Percentiles rank a stretch among this genome's conserved stretches.
Conservation (phyloP, 2,113 vertebrate species). For the Chrysochloris asiatica region DNA sequence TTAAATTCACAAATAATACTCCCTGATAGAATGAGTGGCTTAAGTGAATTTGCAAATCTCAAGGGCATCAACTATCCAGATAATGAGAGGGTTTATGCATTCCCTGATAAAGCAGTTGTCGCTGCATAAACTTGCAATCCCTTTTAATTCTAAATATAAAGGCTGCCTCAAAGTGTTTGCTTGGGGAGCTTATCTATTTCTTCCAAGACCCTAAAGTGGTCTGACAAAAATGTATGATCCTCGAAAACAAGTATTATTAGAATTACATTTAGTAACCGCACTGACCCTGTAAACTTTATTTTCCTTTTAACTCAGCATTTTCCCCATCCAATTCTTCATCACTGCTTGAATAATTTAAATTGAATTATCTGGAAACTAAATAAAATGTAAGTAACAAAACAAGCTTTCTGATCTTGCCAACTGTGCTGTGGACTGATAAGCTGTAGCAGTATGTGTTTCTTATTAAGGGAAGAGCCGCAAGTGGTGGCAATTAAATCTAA, state of each 20-base stretch:
- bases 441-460: neutral
- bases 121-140: neutral
- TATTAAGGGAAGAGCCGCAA: neutral
- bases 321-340: slow-evolving; percentile 40
- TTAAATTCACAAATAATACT: neutral
- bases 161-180: neutral
- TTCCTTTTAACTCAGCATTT: neutral
- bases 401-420: neutral
- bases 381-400: slow-evolving; percentile 32
- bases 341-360: slow-evolving; percentile 30
- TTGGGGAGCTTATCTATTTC: slow-evolving; percentile 6
- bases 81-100: neutral
- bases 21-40: slow-evolving; percentile 5
- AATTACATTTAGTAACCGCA: neutral
- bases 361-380: neutral
- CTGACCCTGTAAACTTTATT: slow-evolving; percentile 8
- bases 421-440: neutral
- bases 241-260: slow-evolving; percentile 30
- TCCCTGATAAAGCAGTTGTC: neutral
- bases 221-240: neutral
- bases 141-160: slow-evolving; percentile 30
- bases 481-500: neutral
- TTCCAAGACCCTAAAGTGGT: neutral
- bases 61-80: slow-evolving; percentile 45
- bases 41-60: slow-evolving; percentile 47